Base-by-base conservation (phyloP, 2,888 invertebrate genomes). In the Mythimna pallens region DNA sequence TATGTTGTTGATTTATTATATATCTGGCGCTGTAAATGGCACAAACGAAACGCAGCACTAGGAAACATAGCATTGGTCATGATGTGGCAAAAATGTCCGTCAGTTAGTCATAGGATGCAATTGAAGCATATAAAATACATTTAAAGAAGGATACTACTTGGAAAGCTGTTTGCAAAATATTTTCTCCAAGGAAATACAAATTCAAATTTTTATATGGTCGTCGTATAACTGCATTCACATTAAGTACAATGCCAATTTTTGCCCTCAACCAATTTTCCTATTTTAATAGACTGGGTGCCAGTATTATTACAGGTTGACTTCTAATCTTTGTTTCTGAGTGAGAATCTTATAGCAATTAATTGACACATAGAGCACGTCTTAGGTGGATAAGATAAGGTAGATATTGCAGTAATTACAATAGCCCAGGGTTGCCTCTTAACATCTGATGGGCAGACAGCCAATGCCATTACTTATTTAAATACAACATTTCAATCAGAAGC, bases 361-460 rank as follows among this genome's bases (percentile, higher is more conserved):
- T 79, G 36, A n/a, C 17, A 79, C 22, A 2, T 30, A 2, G 36
- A 30, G 0, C 79, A 64, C 73, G 63, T 79, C 10, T 7, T 34
- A 40, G 10, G 25, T 20, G 22, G 14, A 72, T 43, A 22, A 34
- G 43, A 70, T 43, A 52, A 70, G 70, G 52, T 17, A 47, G 47
- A n/a, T 54, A 47, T 57, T 36, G 62, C 50, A 72, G 40, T 73
- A 73, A 73, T 76, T 57, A 63, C 34, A 52, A 25, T 34, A 25
- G 12, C 12, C 34, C 59, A 25, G 54, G 52, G 52, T 58, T 20
- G 52, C 9, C n/a, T 50, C 43, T 22, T 34, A 36, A 47, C 40
- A 43, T 62, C 79, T 20, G 52, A 63, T 73, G 58, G 76, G 76
- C 80, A 73, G 3, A 22, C 52, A n/a, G 80, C 76, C 76, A 76